Percentiles rank a stretch among this genome's conserved stretches.
These are phyloP conservation scores for Scolanthus callimorphus DNA, from an alignment of 92 coral and sea anemone species.

Conservation along the genomic window DNA sequence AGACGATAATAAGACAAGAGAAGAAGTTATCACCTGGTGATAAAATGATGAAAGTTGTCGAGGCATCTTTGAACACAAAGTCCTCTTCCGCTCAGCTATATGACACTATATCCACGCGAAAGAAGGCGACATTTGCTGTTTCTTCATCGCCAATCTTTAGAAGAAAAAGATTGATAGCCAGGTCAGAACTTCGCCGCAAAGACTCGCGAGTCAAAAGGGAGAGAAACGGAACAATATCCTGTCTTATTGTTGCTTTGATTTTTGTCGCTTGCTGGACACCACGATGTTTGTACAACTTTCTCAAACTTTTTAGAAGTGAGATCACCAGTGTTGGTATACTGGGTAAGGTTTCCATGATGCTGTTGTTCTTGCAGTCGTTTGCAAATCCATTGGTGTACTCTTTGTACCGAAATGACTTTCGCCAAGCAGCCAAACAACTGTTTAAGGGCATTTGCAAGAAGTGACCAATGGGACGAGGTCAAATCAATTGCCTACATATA, in stretches of 20 bases:
- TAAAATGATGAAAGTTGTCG: no score
- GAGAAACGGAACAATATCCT: constrained; percentile 48
- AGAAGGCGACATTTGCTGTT: no score
- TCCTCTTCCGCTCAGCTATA: no score
- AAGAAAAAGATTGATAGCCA: no score
- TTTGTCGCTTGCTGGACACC: constrained; percentile 67
- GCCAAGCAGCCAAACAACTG: constrained; percentile 49
- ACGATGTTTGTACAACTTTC: constrained; percentile 39
- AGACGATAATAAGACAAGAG: no score
- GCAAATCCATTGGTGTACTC: constrained; percentile 65
- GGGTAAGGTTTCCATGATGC: constrained; percentile 56
- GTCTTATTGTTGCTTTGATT: constrained; percentile 40
- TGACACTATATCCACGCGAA: no score
- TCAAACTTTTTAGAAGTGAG: constrained; percentile 5
- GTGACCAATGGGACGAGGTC: no score
- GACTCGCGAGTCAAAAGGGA: constrained; percentile 13
- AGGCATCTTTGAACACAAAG: no score
- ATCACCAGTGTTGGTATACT: constrained; percentile 8
- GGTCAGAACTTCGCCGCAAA: constrained; percentile 5
- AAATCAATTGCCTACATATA: no score
- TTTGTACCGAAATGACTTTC: constrained; percentile 58
- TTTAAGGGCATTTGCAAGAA: no score
- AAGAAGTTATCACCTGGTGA: no score
- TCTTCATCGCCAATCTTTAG: no score
- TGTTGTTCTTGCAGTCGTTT: constrained; percentile 54